Base-by-base conservation (phyloP, 1,140 invertebrate genomes). In the Oryctes rhinoceros region DNA sequence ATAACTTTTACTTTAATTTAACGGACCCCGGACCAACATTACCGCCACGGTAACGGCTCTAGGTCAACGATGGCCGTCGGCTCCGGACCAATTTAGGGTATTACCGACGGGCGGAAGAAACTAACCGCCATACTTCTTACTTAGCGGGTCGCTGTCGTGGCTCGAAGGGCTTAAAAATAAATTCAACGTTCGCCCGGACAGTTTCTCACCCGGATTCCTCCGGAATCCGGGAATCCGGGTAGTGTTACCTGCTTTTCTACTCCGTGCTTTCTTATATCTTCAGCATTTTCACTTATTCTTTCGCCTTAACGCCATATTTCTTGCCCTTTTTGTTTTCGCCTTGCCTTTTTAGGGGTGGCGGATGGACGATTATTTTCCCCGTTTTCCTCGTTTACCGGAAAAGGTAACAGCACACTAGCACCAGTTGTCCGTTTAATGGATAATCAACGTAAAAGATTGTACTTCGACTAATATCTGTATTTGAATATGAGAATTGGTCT, bases 1-100 rank as follows among this genome's bases (percentile, higher is more conserved):
- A 71, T 71, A 71, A 71, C 65, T 71, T 71, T 71, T 71, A 71
- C 65, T 71, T 71, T 71, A 71, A 71, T 71, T 71, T 71, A 71
- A 71, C 65, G 65, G 65, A 3, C 6, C 11, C 49, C 10, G 49
- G 49, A 53, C 49, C n/a, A 53, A 11, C 49, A n/a, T 18, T 59
- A 18, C 39, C 39, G 39, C 0, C 5, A 44, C 9, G 39, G 39
- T 44, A 44, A 44, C 39, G 39, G 53, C 15, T 59, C 53, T 30
- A 6, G 18, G 53, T n/a, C 53, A 18, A n/a, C n/a, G 49, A 18
- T 59, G 53, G 53, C 15, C 53, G 18, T 18, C 15, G n/a, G 20
- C 24, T 10, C 62, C 65, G 35, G 20, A 15, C 65, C 65, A 71
- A 37, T 71, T 35, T 71, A 71, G 35, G 65, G 65, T 71, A 71